Evolutionary conservation across 2,888 invertebrate genomes (phyloP).

Genomic region (Drosophila villosipedis): DNA sequence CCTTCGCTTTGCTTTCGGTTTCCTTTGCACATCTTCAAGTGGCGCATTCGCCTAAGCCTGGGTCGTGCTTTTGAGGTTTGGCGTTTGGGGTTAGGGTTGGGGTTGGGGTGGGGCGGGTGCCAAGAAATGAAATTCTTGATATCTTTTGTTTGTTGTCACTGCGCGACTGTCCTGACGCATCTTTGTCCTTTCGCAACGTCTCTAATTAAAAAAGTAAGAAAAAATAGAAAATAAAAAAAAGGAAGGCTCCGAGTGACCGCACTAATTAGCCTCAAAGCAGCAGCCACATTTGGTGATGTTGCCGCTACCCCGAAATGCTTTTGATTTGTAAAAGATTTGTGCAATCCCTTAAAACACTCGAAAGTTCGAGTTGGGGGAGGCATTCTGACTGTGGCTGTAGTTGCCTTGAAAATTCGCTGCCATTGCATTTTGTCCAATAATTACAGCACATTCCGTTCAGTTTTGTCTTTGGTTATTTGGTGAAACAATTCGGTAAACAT

Average conservation of each 20-base stretch:
- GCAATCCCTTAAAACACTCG: constrained; percentile 42
- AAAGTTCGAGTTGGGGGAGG: background rate
- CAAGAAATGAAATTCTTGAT: constrained; percentile 81
- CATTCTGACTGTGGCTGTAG: constrained; percentile 1
- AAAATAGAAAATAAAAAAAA: constrained; percentile 12
- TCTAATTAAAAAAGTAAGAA: constrained; percentile 81
- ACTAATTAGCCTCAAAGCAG: constrained; percentile 85
- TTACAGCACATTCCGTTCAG: constrained; percentile 43
- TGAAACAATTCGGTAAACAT: constrained; percentile 80
- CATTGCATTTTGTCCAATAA: constrained; percentile 58
- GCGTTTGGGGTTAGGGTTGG: constrained; percentile 2
- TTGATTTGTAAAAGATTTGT: constrained; percentile 78
- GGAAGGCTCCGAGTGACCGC: constrained; percentile 79
- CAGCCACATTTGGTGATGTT: constrained; percentile 75
- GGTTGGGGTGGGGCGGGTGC: constrained; percentile 44
- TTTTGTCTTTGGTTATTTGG: constrained; percentile 31
- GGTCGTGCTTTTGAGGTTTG: background rate
- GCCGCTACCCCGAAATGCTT: constrained; percentile 55
- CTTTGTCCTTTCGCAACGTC: constrained; percentile 80
- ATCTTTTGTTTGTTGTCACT: constrained; percentile 80
- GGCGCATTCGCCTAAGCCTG: constrained; percentile 40
- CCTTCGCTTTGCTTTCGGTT: constrained; percentile 22
- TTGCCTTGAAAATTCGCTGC: constrained; percentile 25
- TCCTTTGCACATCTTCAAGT: constrained; percentile 51
- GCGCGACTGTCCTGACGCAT: constrained; percentile 73